Percentiles rank a stretch among this genome's conserved stretches.
These are phyloP conservation scores for Microchrysa polita DNA, from an alignment of 2,888 invertebrate genomes.

Conservation along the genomic window DNA sequence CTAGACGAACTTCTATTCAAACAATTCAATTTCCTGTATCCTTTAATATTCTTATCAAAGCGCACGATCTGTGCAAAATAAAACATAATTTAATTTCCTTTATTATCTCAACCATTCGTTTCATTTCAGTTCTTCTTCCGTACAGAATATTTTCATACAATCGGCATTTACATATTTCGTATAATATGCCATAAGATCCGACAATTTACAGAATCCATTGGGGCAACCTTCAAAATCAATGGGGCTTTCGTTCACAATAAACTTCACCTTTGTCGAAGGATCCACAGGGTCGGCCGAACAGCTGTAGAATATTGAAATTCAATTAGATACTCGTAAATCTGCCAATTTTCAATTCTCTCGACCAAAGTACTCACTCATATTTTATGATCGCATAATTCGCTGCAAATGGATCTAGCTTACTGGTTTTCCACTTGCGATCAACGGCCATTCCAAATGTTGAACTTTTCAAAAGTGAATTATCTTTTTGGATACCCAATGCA, in stretches of 20 bases:
- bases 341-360: not conserved
- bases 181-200: slow-evolving; percentile 71
- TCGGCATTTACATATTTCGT: slow-evolving; percentile 65
- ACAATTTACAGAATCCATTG: slow-evolving; percentile 83
- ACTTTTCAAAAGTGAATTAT: slow-evolving; percentile 62
- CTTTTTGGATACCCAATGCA: slow-evolving; percentile 65
- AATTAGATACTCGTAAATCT: too few species aligned
- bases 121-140: not conserved
- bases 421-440: slow-evolving; percentile 74
- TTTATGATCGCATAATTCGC: slow-evolving; percentile 79
- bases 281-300: slow-evolving; percentile 21
- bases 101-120: not conserved
- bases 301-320: not conserved
- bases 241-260: slow-evolving; percentile 77
- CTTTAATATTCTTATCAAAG: too few species aligned
- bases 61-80: too few species aligned
- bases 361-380: slow-evolving; percentile 68
- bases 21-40: too few species aligned
- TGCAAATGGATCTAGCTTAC: slow-evolving; percentile 75
- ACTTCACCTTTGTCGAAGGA: slow-evolving; percentile 67
- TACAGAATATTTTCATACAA: slow-evolving; percentile 52
- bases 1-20: too few species aligned
- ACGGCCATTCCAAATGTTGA: slow-evolving; percentile 71
- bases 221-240: slow-evolving; percentile 75
- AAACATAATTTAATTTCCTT: not conserved